Evolutionary conservation across 2,888 invertebrate species (phyloP), one percentile per base, ranked within the genome.

Genomic region (Melanostoma scalare): DNA sequence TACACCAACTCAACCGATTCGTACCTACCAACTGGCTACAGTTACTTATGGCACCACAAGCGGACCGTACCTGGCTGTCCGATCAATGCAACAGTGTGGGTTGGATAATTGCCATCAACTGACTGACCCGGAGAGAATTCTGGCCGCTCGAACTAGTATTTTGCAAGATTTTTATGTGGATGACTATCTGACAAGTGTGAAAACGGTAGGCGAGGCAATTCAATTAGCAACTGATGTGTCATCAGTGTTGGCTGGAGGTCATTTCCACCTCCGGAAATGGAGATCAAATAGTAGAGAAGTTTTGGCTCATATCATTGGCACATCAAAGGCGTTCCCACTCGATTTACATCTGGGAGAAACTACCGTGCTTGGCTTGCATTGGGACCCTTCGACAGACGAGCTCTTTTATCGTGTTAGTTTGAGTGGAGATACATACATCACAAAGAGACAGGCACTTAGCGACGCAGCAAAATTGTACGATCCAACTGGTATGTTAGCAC

Each of bases 181-280:
- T 10, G 46, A 46, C 46, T 46, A 46, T 46, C 61, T 61, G 0
- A 61, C 46, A 8, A 61, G 61, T 35, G 61, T 46, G 5, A 10
- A 44, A 5, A 46, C 35, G 4, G 40, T 20, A 30, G 30, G 30
- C 8, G 3, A 56, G 55, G 68, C 44, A 3, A 31, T 55, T 68
- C 53, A 55, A 55, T 35, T 68, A 55, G 68, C 44, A 20, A 20
- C 20, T 20, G 20, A 20, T 20, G 20, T 20, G 20, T 20, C 20
- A 20, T 20, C 20, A 20, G 20, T 20, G 20, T 20, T 20, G 20
- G 20, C 20, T 20, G 20, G 20, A 20, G 20, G 20, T 20, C 20
- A 56, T 44, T 55, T 69, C 8, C 31, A 55, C n/a, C 44, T 68
- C n/a, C 68, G 68, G 9, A 56, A 68, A 55, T 68, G 53, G 56